A percentile compares a stretch with the other conserved stretches of the same genome.
These are phyloP conservation scores for Reticulitermes lucifugus DNA, from an alignment of 2,888 invertebrate species.

Conservation along the genomic window DNA sequence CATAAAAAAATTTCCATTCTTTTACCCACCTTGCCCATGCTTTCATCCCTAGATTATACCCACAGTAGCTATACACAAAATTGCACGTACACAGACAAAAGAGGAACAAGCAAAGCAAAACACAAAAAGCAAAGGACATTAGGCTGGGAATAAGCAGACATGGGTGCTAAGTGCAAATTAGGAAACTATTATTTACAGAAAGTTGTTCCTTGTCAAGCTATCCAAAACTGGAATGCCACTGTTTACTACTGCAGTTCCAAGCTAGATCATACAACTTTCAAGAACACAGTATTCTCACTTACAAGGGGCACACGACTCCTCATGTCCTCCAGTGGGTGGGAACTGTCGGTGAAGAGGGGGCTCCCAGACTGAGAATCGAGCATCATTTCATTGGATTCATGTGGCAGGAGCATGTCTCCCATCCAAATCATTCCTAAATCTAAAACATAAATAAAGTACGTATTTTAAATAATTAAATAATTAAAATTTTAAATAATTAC, in stretches of 20 bases:
- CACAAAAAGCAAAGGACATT: constrained; percentile 30
- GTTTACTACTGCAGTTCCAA: not conserved
- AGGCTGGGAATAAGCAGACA: constrained; percentile 29
- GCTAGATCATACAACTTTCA: constrained; percentile 6
- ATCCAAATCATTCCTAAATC: constrained; percentile 73
- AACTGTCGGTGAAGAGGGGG: constrained; percentile 46
- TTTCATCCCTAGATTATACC: not conserved
- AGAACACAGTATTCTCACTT: not conserved
- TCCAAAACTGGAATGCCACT: not conserved
- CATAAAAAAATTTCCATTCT: not conserved
- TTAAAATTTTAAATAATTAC: not conserved
- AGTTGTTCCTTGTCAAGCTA: not conserved
- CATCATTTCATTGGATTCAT: constrained; percentile 62
- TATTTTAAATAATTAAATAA: not conserved
- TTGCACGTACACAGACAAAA: not conserved
- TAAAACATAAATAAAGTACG: constrained; percentile 4
- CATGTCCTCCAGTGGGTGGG: constrained; percentile 46
- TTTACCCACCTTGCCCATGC: not conserved
- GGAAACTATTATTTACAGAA: constrained; percentile 20
- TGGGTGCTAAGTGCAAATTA: constrained; percentile 15
- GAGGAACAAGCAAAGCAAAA: constrained; percentile 34
- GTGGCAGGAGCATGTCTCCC: constrained; percentile 70
- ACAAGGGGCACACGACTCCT: constrained; percentile 42
- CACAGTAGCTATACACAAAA: not conserved
- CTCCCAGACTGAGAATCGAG: constrained; percentile 57